Evolutionary conservation across 2,797 vertebrate genomes (phyloP), one percentile per base, ranked within the genome.

Genomic region (Melanotaenia boesemani): DNA sequence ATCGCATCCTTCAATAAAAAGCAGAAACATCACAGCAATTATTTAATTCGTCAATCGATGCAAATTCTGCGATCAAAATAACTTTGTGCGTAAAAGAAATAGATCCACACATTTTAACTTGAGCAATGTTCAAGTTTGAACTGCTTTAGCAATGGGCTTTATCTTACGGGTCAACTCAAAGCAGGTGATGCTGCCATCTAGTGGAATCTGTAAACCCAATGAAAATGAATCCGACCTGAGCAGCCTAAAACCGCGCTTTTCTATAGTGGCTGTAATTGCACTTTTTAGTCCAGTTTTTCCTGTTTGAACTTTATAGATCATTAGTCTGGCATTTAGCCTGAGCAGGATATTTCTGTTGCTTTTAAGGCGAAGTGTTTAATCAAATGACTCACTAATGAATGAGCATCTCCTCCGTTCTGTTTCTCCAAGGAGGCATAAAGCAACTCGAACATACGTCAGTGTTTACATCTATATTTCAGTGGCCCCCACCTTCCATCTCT

Each of bases 151-250:
- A 28, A 30, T 18, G 11, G 6, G 1, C 2, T 8, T 22, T 3
- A 22, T 39, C 34, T 26, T 28, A 9, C 30, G 39, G n/a, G n/a
- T 13, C 16, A 4, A 64, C 37, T 65, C 16, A 34, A 87, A 91
- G 65, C 44, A 52, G 84, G 28, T 22, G 82, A 64, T 71, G 72
- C 86, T 86, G 92, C 92, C 94, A 94, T 86, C 94, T 92, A 71
- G 90, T 91, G 94, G 90, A 18, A 1, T 46, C 30, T 64, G 36
- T 0, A 10, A 30, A 24, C 48, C 26, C 60, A 0, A 28, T 15
- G 44, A 8, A 48, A 55, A 26, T 24, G 13, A 26, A 2, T 13
- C 13, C 7, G 13, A 28, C 5, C 3, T 30, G 1, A 36, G 67
- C 22, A 39, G 1, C 13, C 32, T 7, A 34, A 18, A 5, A 34